Base-by-base conservation (phyloP, 1,140 invertebrate species). In the Mizuhopecten yessoensis region DNA sequence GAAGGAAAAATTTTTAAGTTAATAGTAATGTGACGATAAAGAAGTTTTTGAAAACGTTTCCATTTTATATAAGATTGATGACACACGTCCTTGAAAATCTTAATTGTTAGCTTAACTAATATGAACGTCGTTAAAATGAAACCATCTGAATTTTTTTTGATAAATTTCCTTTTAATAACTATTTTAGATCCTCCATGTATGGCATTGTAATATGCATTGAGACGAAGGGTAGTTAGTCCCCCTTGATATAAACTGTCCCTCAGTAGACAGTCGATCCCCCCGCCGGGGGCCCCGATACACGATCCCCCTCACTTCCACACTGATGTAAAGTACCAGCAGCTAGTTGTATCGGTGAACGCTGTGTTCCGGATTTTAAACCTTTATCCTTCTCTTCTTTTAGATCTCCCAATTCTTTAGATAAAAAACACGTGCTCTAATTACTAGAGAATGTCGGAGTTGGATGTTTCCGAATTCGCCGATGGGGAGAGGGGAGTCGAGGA, bases 371-470 rank as follows among this genome's bases (percentile, higher is more conserved):
- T 75, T 75, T 29, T 11, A 75, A 75, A n/a, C 57, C n/a, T 75
- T 75, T 1, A 29, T 29, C 57, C 57, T 49, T n/a, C n/a, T 29
- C n/a, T 5, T 7, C 5, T 29, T 29, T 29, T 29, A 29, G 5
- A 29, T 75, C n/a, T 75, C n/a, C 57, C 29, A n/a, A 75, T 75
- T 75, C 57, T 75, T 75, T 75, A 75, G 57, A 75, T 75, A 75
- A 75, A 75, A 45, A 17, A 75, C 57, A 75, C 57, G 57, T 75
- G 57, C 11, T 75, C 23, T 29, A 75, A 75, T 75, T 75, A 75
- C n/a, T 75, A 75, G n/a, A 75, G 57, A 29, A 75, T 75, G 57
- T 75, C 57, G 57, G 57, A 75, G 29, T 75, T 75, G n/a, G 57
- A 75, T 29, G 57, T 75, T 75, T 75, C 57, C n/a, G 57, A 75